Percentiles rank a stretch among this genome's conserved stretches.
Evolutionary conservation across 2,888 invertebrate species (phyloP).

Genomic region (Melolontha melolontha): DNA sequence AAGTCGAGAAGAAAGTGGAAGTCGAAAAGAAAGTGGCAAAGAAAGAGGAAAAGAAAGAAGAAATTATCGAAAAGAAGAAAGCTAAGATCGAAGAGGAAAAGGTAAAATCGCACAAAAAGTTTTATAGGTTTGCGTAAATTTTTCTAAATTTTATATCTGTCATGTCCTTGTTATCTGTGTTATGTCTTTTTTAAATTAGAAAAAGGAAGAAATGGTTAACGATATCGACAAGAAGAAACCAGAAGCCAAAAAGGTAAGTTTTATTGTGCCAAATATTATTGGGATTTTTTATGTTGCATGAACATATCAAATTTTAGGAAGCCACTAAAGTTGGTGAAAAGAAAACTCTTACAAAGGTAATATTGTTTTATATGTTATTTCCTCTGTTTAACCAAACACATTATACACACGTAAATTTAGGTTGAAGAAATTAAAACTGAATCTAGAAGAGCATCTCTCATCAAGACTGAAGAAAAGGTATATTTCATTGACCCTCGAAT

Average conservation of each 20-base stretch:
- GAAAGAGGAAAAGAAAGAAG: constrained; percentile 59
- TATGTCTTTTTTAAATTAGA: constrained; percentile 48
- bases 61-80: constrained; percentile 57
- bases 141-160: constrained; percentile 5
- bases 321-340: constrained; percentile 40
- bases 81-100: constrained; percentile 47
- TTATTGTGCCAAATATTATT: constrained; percentile 2
- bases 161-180: background rate
- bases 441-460: constrained; percentile 61
- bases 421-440: constrained; percentile 62
- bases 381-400: constrained; percentile 29
- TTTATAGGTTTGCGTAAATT: background rate
- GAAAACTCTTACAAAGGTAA: constrained; percentile 60
- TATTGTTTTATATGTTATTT: constrained; percentile 11
- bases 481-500: background rate
- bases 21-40: constrained; percentile 61
- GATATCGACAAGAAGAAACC: constrained; percentile 66
- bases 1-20: constrained; percentile 49
- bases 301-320: constrained; percentile 46
- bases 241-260: constrained; percentile 65
- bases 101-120: constrained; percentile 18
- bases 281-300: constrained; percentile 6
- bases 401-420: constrained; percentile 50
- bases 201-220: constrained; percentile 61
- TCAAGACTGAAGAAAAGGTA: constrained; percentile 63